Conservation (phyloP, 2,888 invertebrate species). For the Mongoloraphidia duomilia region DNA sequence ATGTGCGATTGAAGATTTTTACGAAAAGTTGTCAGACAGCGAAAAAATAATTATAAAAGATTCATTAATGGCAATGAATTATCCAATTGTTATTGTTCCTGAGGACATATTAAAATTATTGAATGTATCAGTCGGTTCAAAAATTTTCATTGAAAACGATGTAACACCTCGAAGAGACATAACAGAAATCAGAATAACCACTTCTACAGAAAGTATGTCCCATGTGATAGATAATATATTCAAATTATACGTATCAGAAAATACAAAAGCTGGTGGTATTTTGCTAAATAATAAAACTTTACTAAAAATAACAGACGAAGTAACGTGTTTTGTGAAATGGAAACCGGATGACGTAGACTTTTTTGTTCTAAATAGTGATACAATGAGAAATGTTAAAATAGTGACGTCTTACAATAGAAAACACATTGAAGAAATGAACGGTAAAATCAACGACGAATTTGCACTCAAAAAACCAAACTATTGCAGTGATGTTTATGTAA, state of each 20-base stretch:
- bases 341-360: constrained; percentile 34
- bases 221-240: constrained; percentile 31
- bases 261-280: constrained; percentile 33
- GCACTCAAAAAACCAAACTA: constrained; percentile 27
- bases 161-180: constrained; percentile 30
- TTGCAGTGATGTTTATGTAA: constrained; percentile 33
- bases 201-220: constrained; percentile 19
- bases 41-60: constrained; percentile 6
- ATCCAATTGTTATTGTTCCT: constrained; percentile 32
- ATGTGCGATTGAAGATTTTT: constrained; percentile 9
- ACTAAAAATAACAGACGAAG: constrained; percentile 30
- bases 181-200: constrained; percentile 32
- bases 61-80: constrained; percentile 5
- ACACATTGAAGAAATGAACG: constrained; percentile 5
- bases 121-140: constrained; percentile 38
- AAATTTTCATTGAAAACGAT: constrained; percentile 35
- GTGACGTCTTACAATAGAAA: constrained; percentile 12
- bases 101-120: constrained; percentile 38
- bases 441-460: constrained; percentile 25
- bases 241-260: constrained; percentile 36
- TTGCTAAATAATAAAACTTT: constrained; percentile 39
- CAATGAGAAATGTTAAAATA: constrained; percentile 36
- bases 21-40: background rate
- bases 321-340: constrained; percentile 31
- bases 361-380: constrained; percentile 35